phyloP scores from a whole-genome alignment of 2,888 invertebrate genomes.

The Idaea straminata region DNA sequence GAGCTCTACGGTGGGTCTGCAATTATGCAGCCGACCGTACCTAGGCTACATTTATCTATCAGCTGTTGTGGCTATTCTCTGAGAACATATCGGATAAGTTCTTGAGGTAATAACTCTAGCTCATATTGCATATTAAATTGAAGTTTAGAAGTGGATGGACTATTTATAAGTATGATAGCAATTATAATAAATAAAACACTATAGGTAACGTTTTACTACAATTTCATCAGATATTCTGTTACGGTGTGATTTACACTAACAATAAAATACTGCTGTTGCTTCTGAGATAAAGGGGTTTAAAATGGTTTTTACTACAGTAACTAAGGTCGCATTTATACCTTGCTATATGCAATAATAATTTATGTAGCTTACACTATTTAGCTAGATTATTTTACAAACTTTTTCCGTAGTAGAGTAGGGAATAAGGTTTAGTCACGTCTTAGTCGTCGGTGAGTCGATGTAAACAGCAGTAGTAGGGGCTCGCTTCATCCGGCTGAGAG shows the following conservation, averaged over 20 bases:
- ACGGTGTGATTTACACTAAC: not conserved
- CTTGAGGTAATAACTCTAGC: not conserved
- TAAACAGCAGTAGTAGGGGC: slow-evolving; percentile 57
- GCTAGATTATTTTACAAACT: not conserved
- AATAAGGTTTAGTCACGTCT: not conserved
- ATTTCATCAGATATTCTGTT: not conserved
- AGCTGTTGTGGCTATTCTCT: too few relatives aligned
- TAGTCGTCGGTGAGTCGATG: slow-evolving; percentile 37
- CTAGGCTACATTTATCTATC: too few relatives aligned
- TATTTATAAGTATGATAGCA: not conserved
- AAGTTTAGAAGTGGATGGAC: not conserved
- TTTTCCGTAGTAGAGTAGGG: not conserved
- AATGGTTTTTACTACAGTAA: not conserved
- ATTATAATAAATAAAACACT: not conserved
- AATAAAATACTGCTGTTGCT: not conserved
- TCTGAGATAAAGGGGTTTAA: slow-evolving; percentile 16
- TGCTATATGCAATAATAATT: not conserved
- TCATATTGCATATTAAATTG: not conserved
- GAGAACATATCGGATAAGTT: not conserved
- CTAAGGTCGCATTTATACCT: not conserved
- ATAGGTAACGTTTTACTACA: not conserved
- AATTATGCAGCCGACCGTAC: too few relatives aligned
- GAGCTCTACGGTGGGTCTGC: too few relatives aligned
- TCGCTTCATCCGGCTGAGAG: slow-evolving; percentile 66
- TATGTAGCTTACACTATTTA: too few relatives aligned